These are phyloP conservation scores for Pterocles burchelli DNA, from an alignment of 2,113 vertebrate genomes.

Conservation along the genomic window DNA sequence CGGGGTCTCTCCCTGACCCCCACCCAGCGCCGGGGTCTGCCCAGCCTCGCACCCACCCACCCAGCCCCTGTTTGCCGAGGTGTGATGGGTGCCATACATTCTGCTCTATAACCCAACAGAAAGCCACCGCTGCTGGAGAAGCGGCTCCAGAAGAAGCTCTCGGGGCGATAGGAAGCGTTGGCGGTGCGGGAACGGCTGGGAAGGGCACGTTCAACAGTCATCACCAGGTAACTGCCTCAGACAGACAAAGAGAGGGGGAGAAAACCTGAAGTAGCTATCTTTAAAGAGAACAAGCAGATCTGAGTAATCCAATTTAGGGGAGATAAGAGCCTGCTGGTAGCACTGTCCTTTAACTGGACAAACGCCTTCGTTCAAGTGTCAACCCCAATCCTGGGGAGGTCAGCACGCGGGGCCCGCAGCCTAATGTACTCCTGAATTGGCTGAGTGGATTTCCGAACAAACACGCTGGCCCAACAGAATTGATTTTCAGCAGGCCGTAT, in stretches of 20 bases:
- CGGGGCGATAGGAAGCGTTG: not conserved
- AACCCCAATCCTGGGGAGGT: conserved; percentile 84
- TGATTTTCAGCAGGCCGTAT: conserved; percentile 79
- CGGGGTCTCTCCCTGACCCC: no score
- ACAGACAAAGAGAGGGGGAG: conserved; percentile 65
- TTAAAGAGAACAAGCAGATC: conserved; percentile 86
- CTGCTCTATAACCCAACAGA: not conserved
- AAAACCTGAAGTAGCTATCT: conserved; percentile 78
- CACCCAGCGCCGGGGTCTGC: accelerated
- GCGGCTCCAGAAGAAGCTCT: not conserved
- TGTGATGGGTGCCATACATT: accelerated
- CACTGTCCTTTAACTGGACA: conserved; percentile 85
- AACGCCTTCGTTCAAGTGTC: conserved; percentile 84
- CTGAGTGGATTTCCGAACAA: conserved; percentile 81
- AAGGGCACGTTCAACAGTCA: conserved; percentile 66
- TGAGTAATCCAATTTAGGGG: conserved; percentile 86
- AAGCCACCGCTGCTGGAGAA: not conserved
- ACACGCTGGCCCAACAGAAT: conserved; percentile 78
- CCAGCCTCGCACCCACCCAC: accelerated
- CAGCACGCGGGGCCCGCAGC: conserved; percentile 74
- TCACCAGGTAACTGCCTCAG: conserved; percentile 78
- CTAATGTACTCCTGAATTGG: conserved; percentile 84
- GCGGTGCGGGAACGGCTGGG: conserved; percentile 42
- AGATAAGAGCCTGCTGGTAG: conserved; percentile 84
- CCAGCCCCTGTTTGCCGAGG: not conserved